Evolutionary conservation across 2,797 vertebrate genomes (phyloP).

Genomic region (Rhynchotus rufescens): DNA sequence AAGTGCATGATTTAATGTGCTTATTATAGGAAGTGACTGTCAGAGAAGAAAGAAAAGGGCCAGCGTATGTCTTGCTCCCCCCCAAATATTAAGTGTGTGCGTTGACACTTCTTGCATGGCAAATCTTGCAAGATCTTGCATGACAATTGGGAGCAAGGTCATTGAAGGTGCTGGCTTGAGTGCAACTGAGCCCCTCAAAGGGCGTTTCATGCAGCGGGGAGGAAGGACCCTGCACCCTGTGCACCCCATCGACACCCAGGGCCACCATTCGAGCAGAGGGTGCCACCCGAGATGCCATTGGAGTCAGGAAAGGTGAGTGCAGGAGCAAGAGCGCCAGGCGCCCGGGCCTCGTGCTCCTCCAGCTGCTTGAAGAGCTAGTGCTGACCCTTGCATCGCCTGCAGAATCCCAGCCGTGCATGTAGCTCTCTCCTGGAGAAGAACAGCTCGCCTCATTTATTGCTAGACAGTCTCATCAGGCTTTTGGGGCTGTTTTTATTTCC

Average conservation of each 20-base stretch:
- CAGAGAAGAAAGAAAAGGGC: not conserved
- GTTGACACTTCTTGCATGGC: slow-evolving; percentile 32
- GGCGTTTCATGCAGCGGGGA: not conserved
- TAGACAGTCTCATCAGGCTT: not conserved
- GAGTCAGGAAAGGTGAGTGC: not conserved
- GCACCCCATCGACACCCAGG: not conserved
- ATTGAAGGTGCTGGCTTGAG: slow-evolving; percentile 20
- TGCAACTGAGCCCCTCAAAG: slow-evolving; percentile 7
- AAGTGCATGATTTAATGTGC: not conserved
- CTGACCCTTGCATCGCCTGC: not conserved
- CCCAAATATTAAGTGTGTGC: not conserved
- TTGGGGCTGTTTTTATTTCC: not conserved
- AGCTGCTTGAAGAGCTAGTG: not conserved
- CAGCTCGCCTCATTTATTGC: not conserved
- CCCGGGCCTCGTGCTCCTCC: not conserved
- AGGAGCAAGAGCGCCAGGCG: not conserved
- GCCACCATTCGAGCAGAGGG: not conserved
- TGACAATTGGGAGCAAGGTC: slow-evolving; percentile 17
- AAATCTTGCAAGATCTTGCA: slow-evolving; percentile 48
- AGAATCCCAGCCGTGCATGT: not conserved
- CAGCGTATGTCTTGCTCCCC: not conserved
- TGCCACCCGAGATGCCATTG: not conserved
- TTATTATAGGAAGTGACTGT: not conserved
- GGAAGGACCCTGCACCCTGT: not conserved
- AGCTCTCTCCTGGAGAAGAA: not conserved